Conservation (phyloP, 2,113 vertebrate species). For the Tautogolabrus adspersus region DNA sequence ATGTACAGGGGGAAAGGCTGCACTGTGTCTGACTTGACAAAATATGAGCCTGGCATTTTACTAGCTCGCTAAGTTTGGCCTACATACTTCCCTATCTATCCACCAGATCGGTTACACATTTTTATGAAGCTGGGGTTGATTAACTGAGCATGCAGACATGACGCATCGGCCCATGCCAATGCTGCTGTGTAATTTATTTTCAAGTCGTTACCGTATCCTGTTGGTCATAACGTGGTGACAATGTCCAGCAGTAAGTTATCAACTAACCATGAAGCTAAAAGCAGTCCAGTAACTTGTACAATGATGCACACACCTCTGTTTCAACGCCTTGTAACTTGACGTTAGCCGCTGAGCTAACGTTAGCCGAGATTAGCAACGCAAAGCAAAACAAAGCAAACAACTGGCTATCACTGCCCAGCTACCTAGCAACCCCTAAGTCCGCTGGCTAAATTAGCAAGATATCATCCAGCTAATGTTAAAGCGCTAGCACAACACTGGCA, state of each 20-base stretch:
- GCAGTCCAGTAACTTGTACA: neutral
- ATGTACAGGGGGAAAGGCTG: conserved; percentile 9
- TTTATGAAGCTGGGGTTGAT: conserved; percentile 51
- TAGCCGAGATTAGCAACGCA: conserved; percentile 35
- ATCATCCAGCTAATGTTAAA: conserved; percentile 37
- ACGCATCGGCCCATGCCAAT: conserved; percentile 43
- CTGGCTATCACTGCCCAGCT: conserved; percentile 31
- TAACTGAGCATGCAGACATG: conserved; percentile 52
- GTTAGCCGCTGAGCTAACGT: conserved; percentile 18
- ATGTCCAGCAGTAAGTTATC: neutral
- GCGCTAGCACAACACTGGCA: conserved; percentile 45
- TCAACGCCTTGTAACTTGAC: neutral
- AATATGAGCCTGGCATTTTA: conserved; percentile 48
- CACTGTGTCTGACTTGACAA: conserved; percentile 33
- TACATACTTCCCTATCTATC: conserved; percentile 61
- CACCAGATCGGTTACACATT: conserved; percentile 72
- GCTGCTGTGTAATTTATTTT: conserved; percentile 44
- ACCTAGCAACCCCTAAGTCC: conserved; percentile 22
- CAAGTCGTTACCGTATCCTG: conserved; percentile 6
- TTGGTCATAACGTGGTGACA: conserved; percentile 24
- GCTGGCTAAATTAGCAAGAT: conserved; percentile 63
- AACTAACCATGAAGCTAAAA: conserved; percentile 1
- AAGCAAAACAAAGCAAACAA: conserved; percentile 72
- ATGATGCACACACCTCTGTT: neutral
- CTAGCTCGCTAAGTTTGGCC: conserved; percentile 70